Evolutionary conservation across 2,888 invertebrate species (phyloP).

Genomic region (Leptinotarsa rubiginosa): DNA sequence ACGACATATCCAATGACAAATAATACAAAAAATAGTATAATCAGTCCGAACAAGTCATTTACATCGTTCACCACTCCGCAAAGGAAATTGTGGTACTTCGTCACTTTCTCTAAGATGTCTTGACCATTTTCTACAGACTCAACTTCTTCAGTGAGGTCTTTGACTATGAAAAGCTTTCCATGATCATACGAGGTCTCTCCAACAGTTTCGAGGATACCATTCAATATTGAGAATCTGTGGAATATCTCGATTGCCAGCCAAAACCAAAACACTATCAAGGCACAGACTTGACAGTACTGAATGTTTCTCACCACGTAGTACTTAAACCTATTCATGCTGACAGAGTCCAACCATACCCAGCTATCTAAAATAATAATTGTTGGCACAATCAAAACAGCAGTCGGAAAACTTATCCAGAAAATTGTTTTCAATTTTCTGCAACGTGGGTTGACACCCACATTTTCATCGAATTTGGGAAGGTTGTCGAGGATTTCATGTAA

Average conservation of each 20-base stretch:
- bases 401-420: neutral
- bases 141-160: neutral
- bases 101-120: neutral
- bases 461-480: constrained; percentile 6
- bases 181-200: neutral
- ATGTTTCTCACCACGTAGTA: constrained; percentile 20
- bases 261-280: constrained; percentile 20
- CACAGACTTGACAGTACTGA: constrained; percentile 10
- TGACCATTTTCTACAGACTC: neutral
- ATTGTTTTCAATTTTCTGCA: constrained; percentile 1
- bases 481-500: neutral
- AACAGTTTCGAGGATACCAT: neutral
- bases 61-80: constrained; percentile 20
- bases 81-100: constrained; percentile 25
- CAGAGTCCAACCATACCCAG: neutral
- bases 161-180: neutral
- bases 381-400: neutral
- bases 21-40: constrained; percentile 18
- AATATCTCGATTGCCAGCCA: constrained; percentile 27
- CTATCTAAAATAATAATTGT: constrained; percentile 8
- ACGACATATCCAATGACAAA: constrained; percentile 26
- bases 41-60: constrained; percentile 26
- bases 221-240: constrained; percentile 29
- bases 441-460: neutral
- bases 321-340: neutral